Evolutionary conservation across 37 sponge, comb jelly and placozoan species (phyloP).

Genomic region (Cliona cf. orientalis): DNA sequence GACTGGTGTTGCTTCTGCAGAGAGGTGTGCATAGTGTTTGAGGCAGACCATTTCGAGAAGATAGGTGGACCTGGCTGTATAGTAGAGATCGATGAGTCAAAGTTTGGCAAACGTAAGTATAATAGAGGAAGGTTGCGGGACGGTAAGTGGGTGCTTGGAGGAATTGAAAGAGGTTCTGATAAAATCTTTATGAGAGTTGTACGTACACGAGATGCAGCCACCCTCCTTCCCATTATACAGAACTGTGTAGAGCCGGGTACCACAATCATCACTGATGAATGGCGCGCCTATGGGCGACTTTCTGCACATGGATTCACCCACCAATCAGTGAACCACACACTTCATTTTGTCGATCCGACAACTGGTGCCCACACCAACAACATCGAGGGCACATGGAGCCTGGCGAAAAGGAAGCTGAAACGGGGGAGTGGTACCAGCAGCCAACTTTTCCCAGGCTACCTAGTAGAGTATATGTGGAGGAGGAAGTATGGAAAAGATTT

Average conservation of each 20-base stretch:
- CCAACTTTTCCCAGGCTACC: too few relatives aligned
- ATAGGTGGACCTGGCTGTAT: too few relatives aligned
- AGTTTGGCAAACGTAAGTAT: constrained; percentile 43
- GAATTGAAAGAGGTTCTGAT: constrained; percentile 16
- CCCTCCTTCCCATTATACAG: constrained; percentile 26
- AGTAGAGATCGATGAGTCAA: constrained; percentile 52
- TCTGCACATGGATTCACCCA: constrained; percentile 3
- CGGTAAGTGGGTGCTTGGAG: constrained; percentile 55
- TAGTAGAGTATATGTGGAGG: too few relatives aligned
- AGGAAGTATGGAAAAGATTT: too few relatives aligned
- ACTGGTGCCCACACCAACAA: too few relatives aligned
- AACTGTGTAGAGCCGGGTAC: constrained; percentile 8
- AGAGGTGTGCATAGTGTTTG: too few relatives aligned
- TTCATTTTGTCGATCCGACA: constrained; percentile 40
- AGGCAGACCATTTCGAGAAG: too few relatives aligned
- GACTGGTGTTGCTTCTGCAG: too few relatives aligned
- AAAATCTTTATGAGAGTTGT: constrained; percentile 28
- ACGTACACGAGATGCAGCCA: constrained; percentile 20
- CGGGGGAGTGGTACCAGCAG: too few relatives aligned
- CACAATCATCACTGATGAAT: constrained; percentile 14
- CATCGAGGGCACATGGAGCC: too few relatives aligned
- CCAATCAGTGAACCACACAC: constrained; percentile 38
- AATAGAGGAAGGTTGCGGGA: constrained; percentile 46
- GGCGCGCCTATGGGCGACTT: constrained; percentile 22
- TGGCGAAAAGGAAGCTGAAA: too few relatives aligned